Evolutionary conservation across 2,797 vertebrate genomes (phyloP), one percentile per base, ranked within the genome.

Genomic region (Hyperoplus immaculatus): DNA sequence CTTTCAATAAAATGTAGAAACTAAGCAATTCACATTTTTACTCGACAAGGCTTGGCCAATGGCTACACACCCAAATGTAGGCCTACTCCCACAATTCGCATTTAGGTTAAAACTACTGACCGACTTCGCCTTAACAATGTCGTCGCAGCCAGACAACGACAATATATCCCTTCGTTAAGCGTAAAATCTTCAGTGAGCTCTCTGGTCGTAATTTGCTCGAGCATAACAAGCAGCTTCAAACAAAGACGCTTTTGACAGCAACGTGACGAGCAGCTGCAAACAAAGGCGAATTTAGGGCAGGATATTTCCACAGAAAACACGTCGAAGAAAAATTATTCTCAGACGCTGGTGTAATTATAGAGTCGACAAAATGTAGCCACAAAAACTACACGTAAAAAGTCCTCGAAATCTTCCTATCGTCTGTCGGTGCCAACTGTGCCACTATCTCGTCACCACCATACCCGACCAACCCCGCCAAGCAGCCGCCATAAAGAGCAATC

Each of bases 191-290:
- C 75, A 14, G 21, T 12, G 9, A 45, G 65, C 53, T 46, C 10
- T 8, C 39, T 53, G 54, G 10, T 14, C 29, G 69, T 54, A 77
- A 15, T 69, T 43, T 49, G 60, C 63, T 66, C 62, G 4, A 39
- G 53, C 29, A 62, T 10, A 53, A 64, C 38, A 15, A 72, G 57
- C 68, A 29, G 72, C 80, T n/a, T 4, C 68, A 83, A 70, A 94
- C 91, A 93, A 94, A 93, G 82, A 64, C 65, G 74, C 82, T 53
- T 91, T 87, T 90, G 72, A 90, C 69, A 47, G 58, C 56, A 68
- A 69, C 64, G 75, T 69, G 81, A 81, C n/a, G 50, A 62, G 79
- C 87, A 82, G 87, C 85, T 78, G 78, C 91, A 86, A 87, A 95
- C 94, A 94, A 94, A 95, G 90, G 75, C 71, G 43, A 58, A 72